A percentile compares a stretch with the other conserved stretches of the same genome.
Conservation (phyloP, 2,113 vertebrate species). For the Eptesicus fuscus region DNA sequence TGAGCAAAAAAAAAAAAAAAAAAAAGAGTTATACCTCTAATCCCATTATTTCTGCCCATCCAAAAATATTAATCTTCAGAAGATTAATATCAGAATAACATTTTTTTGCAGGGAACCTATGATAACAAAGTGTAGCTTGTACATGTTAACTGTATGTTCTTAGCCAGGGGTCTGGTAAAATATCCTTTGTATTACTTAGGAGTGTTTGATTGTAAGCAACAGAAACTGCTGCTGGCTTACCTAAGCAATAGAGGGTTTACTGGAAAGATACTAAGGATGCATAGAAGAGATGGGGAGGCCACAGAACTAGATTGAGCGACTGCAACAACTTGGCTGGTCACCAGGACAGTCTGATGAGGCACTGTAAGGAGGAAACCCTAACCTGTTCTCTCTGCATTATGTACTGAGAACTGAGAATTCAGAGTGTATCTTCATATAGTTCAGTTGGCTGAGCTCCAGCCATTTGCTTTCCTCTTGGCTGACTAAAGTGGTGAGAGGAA, state of each 20-base stretch:
- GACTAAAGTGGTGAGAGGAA: neutral
- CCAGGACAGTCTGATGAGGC: neutral
- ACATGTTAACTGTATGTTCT: neutral
- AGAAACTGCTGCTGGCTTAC: neutral
- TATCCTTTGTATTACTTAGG: neutral
- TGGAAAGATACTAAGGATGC: neutral
- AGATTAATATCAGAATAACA: neutral
- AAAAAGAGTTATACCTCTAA: neutral
- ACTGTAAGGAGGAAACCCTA: neutral
- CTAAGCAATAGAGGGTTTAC: neutral
- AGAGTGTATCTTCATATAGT: neutral
- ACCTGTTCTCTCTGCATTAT: neutral
- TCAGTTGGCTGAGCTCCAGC: neutral
- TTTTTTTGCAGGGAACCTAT: neutral
- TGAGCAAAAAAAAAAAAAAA: neutral
- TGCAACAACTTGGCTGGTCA: neutral
- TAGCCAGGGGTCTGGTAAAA: neutral
- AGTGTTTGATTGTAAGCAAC: neutral
- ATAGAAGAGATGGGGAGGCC: neutral
- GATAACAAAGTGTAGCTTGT: neutral
- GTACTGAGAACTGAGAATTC: neutral
- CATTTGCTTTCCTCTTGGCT: neutral
- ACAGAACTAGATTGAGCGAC: neutral
- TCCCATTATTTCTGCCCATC: neutral
- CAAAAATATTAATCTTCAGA: neutral